Conservation (phyloP, 2,113 vertebrate genomes). For the Silurus glanis region DNA sequence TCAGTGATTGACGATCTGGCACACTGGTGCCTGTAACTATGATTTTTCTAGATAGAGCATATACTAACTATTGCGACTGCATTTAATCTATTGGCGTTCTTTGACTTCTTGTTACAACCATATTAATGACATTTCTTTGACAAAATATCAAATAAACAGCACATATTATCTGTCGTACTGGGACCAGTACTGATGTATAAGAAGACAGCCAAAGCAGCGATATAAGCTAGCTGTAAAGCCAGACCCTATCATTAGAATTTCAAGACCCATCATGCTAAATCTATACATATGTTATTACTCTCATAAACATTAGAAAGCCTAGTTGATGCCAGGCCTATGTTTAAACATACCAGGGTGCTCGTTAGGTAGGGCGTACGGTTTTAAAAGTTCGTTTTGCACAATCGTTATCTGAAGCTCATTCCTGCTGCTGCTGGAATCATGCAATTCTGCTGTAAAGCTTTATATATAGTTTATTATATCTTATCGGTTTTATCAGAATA, state of each 20-base stretch:
- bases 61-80: slow-evolving; percentile 5
- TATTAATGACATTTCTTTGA: slow-evolving; percentile 37
- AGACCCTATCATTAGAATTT: slow-evolving; percentile 28
- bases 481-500: background rate
- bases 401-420: slow-evolving; percentile 1
- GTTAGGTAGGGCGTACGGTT: slow-evolving; percentile 1
- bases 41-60: slow-evolving; percentile 12
- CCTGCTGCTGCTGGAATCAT: slow-evolving; percentile 30
- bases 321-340: slow-evolving; percentile 19
- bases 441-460: slow-evolving; percentile 15
- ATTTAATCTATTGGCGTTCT: background rate
- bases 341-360: slow-evolving; percentile 18
- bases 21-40: background rate
- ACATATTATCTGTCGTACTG: background rate
- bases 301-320: slow-evolving; percentile 37
- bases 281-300: slow-evolving; percentile 33
- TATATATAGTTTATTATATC: background rate
- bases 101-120: slow-evolving; percentile 22
- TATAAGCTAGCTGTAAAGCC: slow-evolving; percentile 39
- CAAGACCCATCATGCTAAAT: slow-evolving; percentile 51
- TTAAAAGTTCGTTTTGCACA: background rate
- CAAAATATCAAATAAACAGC: slow-evolving; percentile 36
- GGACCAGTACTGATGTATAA: slow-evolving; percentile 14
- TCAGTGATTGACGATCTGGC: background rate
- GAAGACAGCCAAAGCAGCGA: slow-evolving; percentile 26